Conservation (phyloP, 1,140 invertebrate species). For the Penaeus indicus region DNA sequence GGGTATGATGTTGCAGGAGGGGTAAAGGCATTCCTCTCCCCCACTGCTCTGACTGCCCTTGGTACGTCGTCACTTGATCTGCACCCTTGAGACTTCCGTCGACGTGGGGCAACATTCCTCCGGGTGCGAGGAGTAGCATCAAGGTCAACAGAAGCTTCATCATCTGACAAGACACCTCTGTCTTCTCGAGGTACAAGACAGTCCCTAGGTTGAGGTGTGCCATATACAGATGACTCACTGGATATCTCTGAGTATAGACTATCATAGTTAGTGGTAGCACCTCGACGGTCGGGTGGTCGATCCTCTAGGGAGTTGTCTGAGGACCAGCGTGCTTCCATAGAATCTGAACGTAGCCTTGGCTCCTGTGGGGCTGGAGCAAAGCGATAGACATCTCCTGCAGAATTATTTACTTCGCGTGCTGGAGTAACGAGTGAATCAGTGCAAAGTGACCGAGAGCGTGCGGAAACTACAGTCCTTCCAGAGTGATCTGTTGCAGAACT, state of each 20-base stretch:
- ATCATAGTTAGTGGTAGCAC: slow-evolving; percentile 50
- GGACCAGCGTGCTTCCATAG: slow-evolving; percentile 57
- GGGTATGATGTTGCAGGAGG: slow-evolving; percentile 39
- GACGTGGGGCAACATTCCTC: slow-evolving; percentile 35
- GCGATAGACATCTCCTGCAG: slow-evolving; percentile 51
- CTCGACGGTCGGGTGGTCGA: slow-evolving; percentile 19
- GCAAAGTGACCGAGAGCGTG: slow-evolving; percentile 54
- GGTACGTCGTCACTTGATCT: slow-evolving; percentile 33
- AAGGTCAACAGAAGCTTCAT: slow-evolving; percentile 57
- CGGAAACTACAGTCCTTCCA: slow-evolving; percentile 49
- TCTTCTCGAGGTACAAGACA: slow-evolving; percentile 52
- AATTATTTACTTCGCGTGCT: slow-evolving; percentile 41
- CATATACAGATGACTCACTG: slow-evolving; percentile 59
- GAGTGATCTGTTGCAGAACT: slow-evolving; percentile 54
- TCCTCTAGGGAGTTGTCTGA: slow-evolving; percentile 62
- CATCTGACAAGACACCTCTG: slow-evolving; percentile 46
- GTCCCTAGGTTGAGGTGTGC: slow-evolving; percentile 42
- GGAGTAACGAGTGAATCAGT: slow-evolving; percentile 58
- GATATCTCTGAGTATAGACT: slow-evolving; percentile 55
- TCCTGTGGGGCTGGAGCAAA: slow-evolving; percentile 48
- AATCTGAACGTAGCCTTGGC: slow-evolving; percentile 54
- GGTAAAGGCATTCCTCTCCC: slow-evolving; percentile 52
- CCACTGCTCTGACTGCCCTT: background rate
- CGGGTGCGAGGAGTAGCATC: slow-evolving; percentile 40
- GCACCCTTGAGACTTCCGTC: slow-evolving; percentile 51